Base-by-base conservation (phyloP, 2,888 invertebrate species). In the Allophyes oxyacanthae region DNA sequence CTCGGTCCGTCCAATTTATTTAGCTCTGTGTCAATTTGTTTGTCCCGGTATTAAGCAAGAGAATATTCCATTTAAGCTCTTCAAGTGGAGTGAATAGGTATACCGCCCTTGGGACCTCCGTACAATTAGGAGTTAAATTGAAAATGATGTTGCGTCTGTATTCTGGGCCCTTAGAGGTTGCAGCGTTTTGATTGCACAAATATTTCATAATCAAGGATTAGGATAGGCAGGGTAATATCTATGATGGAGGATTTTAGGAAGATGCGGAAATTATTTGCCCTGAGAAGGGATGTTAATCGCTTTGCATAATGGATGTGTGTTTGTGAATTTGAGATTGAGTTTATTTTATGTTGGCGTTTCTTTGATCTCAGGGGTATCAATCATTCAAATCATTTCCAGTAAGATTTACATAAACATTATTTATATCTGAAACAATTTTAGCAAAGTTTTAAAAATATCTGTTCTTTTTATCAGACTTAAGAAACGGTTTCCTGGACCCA, bases 51-150 rank as follows among this genome's bases (percentile, higher is more conserved):
- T 70, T 72, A 74, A 58, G 57, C 64, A 56, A 68, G 52, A 59
- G 67, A 74, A 70, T 75, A 77, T 77, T 76, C 70, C 63, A 73
- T 70, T 78, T 78, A 78, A 82, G 68, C 77, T 70, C 62, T 74
- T 68, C 74, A 72, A 66, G 70, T 54, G 64, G 57, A 71, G 69
- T 67, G 75, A 68, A 69, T 77, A 73, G 74, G 66, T 76, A 77
- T 64, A 52, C 64, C 57, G 50, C 86, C 74, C 82, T 32, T 40
- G 85, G 78, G 85, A 75, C 52, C 32, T 44, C 57, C 64, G 78
- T 64, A 83, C 81, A 87, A 88, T 89, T 85, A 86, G 80, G 82
- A 77, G 80, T 78, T 81, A 86, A 89, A 89, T 89, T 88, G 87
- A 87, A 89, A 86, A 86, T 85, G 83, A 86, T 83, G 82, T 82